A percentile compares a stretch with the other conserved stretches of the same genome.
Evolutionary conservation across 2,888 invertebrate species (phyloP).

Genomic region (Selenia dentaria): DNA sequence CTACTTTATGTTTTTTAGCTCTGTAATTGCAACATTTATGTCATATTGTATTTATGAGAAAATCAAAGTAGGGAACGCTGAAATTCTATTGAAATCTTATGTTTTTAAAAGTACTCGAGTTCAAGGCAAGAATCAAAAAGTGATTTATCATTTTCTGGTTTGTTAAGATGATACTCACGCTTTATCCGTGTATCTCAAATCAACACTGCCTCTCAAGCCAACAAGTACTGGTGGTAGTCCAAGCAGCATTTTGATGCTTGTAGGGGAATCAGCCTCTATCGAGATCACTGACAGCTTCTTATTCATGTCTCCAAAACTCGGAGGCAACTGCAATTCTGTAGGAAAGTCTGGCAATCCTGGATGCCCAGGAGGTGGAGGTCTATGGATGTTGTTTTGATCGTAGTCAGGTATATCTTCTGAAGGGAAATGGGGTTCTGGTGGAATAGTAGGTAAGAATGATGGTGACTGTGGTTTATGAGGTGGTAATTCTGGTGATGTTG

Average conservation of each 20-base stretch:
- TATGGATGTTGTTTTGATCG: constrained; percentile 66
- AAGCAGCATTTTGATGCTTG: constrained; percentile 92
- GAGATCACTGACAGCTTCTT: constrained; percentile 82
- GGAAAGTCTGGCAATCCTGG: constrained; percentile 51
- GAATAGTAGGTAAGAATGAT: constrained; percentile 73
- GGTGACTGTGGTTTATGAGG: constrained; percentile 42
- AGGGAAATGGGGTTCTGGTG: constrained; percentile 68
- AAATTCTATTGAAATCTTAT: too few relatives aligned
- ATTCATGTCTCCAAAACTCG: constrained; percentile 63
- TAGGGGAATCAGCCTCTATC: constrained; percentile 90
- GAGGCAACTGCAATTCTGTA: constrained; percentile 54
- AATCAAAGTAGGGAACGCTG: too few relatives aligned
- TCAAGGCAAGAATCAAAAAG: too few relatives aligned
- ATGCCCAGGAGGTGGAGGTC: constrained; percentile 51
- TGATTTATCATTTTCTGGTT: too few relatives aligned
- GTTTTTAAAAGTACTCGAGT: too few relatives aligned
- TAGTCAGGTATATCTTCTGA: constrained; percentile 63
- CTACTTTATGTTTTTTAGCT: too few relatives aligned
- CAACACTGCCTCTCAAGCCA: constrained; percentile 94
- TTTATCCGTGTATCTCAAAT: constrained; percentile 93
- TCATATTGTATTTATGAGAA: too few relatives aligned
- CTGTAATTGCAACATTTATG: too few relatives aligned
- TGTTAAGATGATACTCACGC: constrained; percentile 85
- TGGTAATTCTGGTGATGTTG: constrained; percentile 39
- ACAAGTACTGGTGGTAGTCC: constrained; percentile 93